These are phyloP conservation scores for Linyphia triangularis DNA, from an alignment of 2,888 invertebrate genomes.

Conservation along the genomic window DNA sequence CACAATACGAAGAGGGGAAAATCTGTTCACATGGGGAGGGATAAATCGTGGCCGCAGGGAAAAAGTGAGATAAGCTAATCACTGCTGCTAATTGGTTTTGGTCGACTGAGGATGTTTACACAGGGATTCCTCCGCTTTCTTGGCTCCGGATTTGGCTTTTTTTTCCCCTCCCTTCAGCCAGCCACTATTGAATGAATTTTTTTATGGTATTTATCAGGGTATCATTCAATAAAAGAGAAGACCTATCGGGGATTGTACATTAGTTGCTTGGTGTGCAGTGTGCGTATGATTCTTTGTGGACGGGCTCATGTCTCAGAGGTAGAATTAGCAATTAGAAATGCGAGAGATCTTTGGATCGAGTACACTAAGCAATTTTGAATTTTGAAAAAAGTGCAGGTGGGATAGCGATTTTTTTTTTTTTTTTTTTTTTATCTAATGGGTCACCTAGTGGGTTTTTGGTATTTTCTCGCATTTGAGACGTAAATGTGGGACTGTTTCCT, in stretches of 20 bases:
- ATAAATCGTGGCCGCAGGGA: slow-evolving; percentile 39
- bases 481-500: too few relatives aligned
- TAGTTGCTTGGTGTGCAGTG: not conserved
- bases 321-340: too few relatives aligned
- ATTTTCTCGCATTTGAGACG: too few relatives aligned
- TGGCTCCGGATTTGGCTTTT: not conserved
- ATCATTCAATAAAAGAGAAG: slow-evolving; percentile 8
- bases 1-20: not conserved
- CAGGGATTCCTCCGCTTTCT: slow-evolving; percentile 42
- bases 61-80: slow-evolving; percentile 64
- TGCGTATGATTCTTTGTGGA: too few relatives aligned
- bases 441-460: too few relatives aligned
- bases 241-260: not conserved
- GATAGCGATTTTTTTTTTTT: too few relatives aligned
- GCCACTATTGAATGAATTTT: not conserved
- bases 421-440: too few relatives aligned
- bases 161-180: slow-evolving; percentile 9
- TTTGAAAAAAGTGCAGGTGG: too few relatives aligned
- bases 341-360: too few relatives aligned
- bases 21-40: not conserved
- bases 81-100: slow-evolving; percentile 65
- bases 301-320: too few relatives aligned
- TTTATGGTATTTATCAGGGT: not conserved
- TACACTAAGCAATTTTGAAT: too few relatives aligned
- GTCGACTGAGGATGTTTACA: slow-evolving; percentile 61